Conservation (phyloP, 1,140 invertebrate species). For the Psilanteris sp. region DNA sequence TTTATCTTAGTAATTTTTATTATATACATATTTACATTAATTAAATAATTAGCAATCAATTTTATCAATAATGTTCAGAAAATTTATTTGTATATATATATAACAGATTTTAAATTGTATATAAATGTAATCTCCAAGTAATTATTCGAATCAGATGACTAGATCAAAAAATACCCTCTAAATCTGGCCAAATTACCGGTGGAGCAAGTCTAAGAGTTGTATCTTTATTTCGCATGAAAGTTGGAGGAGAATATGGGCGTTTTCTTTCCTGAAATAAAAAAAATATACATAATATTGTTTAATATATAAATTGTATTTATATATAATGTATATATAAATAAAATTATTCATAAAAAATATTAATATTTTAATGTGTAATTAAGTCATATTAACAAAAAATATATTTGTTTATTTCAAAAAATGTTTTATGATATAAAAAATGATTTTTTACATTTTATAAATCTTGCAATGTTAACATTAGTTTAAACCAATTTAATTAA, state of each 20-base stretch:
- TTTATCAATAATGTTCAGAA: constrained; percentile 32
- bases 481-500: too few relatives aligned
- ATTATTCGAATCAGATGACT: constrained; percentile 67
- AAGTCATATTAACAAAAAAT: too few relatives aligned
- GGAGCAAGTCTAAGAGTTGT: constrained; percentile 73
- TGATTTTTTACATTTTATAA: too few relatives aligned
- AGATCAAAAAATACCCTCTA: constrained; percentile 78
- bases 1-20: too few relatives aligned
- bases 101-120: constrained; percentile 35
- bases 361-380: too few relatives aligned
- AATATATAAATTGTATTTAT: too few relatives aligned
- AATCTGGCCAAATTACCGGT: constrained; percentile 73
- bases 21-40: constrained; percentile 18
- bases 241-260: constrained; percentile 71
- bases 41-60: constrained; percentile 29
- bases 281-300: too few relatives aligned
- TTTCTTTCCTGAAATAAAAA: constrained; percentile 71
- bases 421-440: too few relatives aligned
- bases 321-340: too few relatives aligned
- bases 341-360: too few relatives aligned
- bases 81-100: constrained; percentile 48
- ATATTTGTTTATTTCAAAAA: too few relatives aligned
- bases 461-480: too few relatives aligned
- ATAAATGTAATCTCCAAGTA: constrained; percentile 26
- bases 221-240: constrained; percentile 72